phyloP scores from a whole-genome alignment of 2,797 vertebrate genomes.

The Perodicticus potto region DNA sequence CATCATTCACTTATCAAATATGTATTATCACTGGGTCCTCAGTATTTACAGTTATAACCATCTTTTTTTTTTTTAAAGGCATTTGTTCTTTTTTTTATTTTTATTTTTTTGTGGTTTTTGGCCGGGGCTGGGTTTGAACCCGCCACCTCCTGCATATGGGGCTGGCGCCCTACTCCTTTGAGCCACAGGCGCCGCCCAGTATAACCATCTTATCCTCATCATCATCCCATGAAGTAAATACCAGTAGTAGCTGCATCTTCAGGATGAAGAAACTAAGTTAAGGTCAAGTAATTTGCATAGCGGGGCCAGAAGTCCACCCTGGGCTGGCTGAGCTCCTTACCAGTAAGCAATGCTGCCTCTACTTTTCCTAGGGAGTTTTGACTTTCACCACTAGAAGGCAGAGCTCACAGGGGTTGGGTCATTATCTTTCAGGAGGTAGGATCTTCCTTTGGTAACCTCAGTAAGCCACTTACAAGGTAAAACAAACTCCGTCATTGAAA shows the following conservation, averaged over 20 bases:
- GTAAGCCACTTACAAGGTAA: neutral
- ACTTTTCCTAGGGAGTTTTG: neutral
- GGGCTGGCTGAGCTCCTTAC: neutral
- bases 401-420: neutral
- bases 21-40: neutral
- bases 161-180: no score
- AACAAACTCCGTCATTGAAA: neutral
- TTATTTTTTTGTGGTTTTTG: no score
- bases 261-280: neutral
- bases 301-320: neutral
- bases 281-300: neutral
- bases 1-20: slow-evolving; percentile 33
- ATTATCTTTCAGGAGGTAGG: neutral
- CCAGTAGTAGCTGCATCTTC: neutral
- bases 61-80: neutral
- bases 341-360: neutral
- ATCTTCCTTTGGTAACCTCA: neutral
- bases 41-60: neutral
- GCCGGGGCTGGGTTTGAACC: no score
- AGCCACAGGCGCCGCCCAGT: no score
- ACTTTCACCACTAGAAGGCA: neutral
- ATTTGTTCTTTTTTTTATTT: no score
- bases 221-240: neutral
- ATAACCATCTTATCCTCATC: neutral
- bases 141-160: no score